Evolutionary conservation across 2,888 invertebrate species (phyloP).

Genomic region (Liodrosophila aerea): DNA sequence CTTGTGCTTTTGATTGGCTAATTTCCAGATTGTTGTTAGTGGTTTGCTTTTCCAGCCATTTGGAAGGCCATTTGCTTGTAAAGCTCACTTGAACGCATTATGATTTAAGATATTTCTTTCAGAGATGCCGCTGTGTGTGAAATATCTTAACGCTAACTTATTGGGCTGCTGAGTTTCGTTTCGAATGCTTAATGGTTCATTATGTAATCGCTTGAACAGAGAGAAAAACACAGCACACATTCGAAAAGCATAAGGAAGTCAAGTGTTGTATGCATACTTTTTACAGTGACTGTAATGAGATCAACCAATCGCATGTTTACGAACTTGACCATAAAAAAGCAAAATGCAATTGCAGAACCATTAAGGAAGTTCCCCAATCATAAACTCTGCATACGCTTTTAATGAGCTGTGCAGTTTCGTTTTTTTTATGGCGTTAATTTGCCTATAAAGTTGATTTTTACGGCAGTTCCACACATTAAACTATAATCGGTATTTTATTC

Average conservation of each 20-base stretch:
- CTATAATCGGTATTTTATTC: constrained; percentile 6
- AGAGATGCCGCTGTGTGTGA: constrained; percentile 53
- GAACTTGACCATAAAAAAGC: constrained; percentile 1
- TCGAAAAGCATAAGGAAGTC: constrained; percentile 26
- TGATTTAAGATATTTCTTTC: constrained; percentile 56
- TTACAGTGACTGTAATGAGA: background rate
- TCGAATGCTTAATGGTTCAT: constrained; percentile 4
- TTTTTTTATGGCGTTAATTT: constrained; percentile 21
- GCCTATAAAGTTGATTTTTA: constrained; percentile 24
- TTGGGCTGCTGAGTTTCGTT: constrained; percentile 1
- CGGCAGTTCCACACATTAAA: constrained; percentile 14
- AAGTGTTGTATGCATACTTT: background rate
- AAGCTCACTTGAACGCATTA: constrained; percentile 63
- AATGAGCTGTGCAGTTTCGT: constrained; percentile 5
- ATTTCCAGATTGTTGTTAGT: constrained; percentile 11
- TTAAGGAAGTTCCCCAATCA: constrained; percentile 6
- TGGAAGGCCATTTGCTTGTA: constrained; percentile 63
- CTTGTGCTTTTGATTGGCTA: constrained; percentile 28
- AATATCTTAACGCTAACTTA: constrained; percentile 33
- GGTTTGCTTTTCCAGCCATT: constrained; percentile 13
- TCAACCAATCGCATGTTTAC: constrained; percentile 4
- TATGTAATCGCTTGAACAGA: constrained; percentile 17
- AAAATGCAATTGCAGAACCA: constrained; percentile 6
- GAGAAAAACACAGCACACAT: background rate
- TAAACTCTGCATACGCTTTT: background rate